Evolutionary conservation across 2,888 invertebrate species (phyloP).

Genomic region (Cerastoderma edule): DNA sequence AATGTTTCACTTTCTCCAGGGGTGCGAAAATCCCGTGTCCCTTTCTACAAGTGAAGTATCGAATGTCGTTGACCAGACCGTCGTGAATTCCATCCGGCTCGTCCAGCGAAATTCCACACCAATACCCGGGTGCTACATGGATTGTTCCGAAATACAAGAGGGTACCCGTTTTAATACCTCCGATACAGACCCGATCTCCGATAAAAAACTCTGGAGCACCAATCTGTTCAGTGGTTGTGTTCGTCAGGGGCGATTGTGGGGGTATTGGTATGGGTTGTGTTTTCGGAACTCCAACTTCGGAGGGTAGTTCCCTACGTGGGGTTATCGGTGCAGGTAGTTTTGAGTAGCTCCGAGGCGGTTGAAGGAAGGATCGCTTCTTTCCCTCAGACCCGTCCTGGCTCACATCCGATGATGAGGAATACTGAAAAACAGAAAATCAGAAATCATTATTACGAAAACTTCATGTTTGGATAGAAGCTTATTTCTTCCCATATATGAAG

Average conservation of each 20-base stretch:
- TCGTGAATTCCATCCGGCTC: conserved; percentile 87
- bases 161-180: conserved; percentile 85
- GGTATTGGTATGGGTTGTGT: conserved; percentile 55
- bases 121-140: conserved; percentile 86
- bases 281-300: conserved; percentile 44
- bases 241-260: conserved; percentile 24
- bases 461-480: not conserved
- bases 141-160: conserved; percentile 86
- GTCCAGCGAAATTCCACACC: conserved; percentile 88
- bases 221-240: conserved; percentile 18
- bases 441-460: conserved; percentile 1
- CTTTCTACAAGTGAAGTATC: conserved; percentile 87
- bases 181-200: conserved; percentile 84
- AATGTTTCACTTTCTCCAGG: conserved; percentile 85
- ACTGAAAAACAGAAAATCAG: conserved; percentile 40
- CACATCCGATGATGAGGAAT: conserved; percentile 41
- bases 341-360: conserved; percentile 53
- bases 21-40: conserved; percentile 88
- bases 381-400: conserved; percentile 29
- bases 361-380: conserved; percentile 72
- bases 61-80: conserved; percentile 87
- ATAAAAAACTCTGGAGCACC: conserved; percentile 72
- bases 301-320: not conserved
- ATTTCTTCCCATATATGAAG: not conserved
- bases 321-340: conserved; percentile 31